Evolutionary conservation across 2,113 vertebrate genomes (phyloP), one percentile per base, ranked within the genome.

Genomic region (Danio rerio): DNA sequence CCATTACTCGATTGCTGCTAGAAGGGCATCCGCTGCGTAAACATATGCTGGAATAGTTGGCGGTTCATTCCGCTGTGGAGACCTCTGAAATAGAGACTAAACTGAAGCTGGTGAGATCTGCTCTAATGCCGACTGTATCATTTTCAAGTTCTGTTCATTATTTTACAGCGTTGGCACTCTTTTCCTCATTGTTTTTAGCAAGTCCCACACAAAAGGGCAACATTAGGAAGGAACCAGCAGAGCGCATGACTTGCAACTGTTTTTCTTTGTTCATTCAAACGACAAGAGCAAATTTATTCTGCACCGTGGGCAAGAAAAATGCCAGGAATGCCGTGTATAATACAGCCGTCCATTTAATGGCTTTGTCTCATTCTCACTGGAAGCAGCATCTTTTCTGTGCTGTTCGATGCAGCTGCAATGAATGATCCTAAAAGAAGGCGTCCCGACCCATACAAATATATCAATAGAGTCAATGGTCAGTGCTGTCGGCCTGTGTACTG

Each of bases 191-290:
- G 58, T 63, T 16, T 49, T 53, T 72, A 21, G 47, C 52, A 53
- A 53, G 53, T 2, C 59, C 58, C 31, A 21, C 21, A 52, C 20
- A 11, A 43, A 66, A 55, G 47, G 45, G 20, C 62, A 21, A 50
- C 50, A 47, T 78, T 47, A 43, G 82, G 52, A 76, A 69, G 81
- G 55, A 81, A 77, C 59, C 40, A 47, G 15, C n/a, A n/a, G 58
- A 75, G 47, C 72, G 76, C 47, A 68, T 66, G 72, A 86, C 62
- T 71, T 20, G 73, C 47, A 69, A 83, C 18, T 74, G 58, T 68
- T 63, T 82, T 71, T 7, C 69, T 71, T 83, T 83, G 72, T 83
- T 50, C 53, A 20, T 58, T 58, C 62, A 66, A 56, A 74, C n/a
- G 3, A 53, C 53, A 16, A 15, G 13, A 16, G 47, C 18, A 63